Evolutionary conservation across 2,888 invertebrate species (phyloP).

Genomic region (Endotricha flammealis): DNA sequence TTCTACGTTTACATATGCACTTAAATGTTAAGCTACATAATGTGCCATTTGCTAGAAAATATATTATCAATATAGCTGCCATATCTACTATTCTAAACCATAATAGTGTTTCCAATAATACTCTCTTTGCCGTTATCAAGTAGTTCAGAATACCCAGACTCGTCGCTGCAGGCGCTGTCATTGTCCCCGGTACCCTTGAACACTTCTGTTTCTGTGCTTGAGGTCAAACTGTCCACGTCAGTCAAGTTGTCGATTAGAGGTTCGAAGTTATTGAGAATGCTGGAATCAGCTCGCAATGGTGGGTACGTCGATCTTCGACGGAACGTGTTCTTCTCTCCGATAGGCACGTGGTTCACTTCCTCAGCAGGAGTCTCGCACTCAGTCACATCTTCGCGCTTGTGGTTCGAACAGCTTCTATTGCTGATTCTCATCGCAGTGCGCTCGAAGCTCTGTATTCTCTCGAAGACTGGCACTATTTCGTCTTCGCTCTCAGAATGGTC

Average conservation of each 20-base stretch:
- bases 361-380: constrained; percentile 27
- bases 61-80: constrained; percentile 12
- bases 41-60: constrained; percentile 15
- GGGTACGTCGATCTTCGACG: constrained; percentile 67
- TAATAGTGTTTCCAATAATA: constrained; percentile 69
- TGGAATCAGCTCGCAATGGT: constrained; percentile 47
- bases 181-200: constrained; percentile 79
- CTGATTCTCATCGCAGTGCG: constrained; percentile 30
- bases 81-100: constrained; percentile 46
- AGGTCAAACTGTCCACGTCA: constrained; percentile 58
- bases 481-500: constrained; percentile 49
- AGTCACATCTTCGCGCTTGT: constrained; percentile 29
- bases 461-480: constrained; percentile 43
- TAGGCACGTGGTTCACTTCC: constrained; percentile 68
- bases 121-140: constrained; percentile 74
- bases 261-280: constrained; percentile 49
- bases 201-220: constrained; percentile 67
- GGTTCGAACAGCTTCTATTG: constrained; percentile 37
- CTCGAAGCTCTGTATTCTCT: constrained; percentile 38
- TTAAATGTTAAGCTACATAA: constrained; percentile 12
- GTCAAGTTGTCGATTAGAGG: constrained; percentile 62
- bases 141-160: constrained; percentile 93
- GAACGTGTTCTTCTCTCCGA: constrained; percentile 67
- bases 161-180: constrained; percentile 92
- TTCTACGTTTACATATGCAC: constrained; percentile 10